These are phyloP conservation scores for Megaustenia siamemsis DNA, from an alignment of 2,888 invertebrate species.

Conservation along the genomic window DNA sequence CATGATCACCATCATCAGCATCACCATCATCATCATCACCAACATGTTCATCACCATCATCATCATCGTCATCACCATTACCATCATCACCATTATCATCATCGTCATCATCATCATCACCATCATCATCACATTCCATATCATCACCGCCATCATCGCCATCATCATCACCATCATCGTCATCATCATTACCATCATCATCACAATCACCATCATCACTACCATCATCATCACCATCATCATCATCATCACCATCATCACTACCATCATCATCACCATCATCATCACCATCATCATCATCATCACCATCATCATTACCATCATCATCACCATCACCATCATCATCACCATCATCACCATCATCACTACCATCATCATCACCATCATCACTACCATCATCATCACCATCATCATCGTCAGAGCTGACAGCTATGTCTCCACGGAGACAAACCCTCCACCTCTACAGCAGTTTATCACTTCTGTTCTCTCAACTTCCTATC, in stretches of 20 bases:
- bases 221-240: background rate
- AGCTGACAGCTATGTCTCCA: background rate
- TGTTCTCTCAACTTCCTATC: too few relatives aligned
- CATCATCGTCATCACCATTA: background rate
- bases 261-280: background rate
- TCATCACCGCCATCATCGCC: background rate
- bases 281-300: background rate
- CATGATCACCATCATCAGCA: background rate
- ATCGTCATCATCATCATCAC: background rate
- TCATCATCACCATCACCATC: background rate
- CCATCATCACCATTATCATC: background rate
- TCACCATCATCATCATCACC: too few relatives aligned
- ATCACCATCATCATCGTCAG: background rate
- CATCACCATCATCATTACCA: background rate
- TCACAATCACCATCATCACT: background rate
- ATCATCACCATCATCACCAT: background rate
- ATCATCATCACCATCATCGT: background rate
- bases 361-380: background rate
- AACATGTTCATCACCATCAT: too few relatives aligned
- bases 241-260: background rate
- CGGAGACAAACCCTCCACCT: too few relatives aligned
- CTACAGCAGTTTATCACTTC: too few relatives aligned
- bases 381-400: background rate
- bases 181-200: background rate
- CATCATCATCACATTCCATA: too few relatives aligned